Conservation (phyloP, 2,113 vertebrate genomes). For the Lutjanus erythropterus region DNA sequence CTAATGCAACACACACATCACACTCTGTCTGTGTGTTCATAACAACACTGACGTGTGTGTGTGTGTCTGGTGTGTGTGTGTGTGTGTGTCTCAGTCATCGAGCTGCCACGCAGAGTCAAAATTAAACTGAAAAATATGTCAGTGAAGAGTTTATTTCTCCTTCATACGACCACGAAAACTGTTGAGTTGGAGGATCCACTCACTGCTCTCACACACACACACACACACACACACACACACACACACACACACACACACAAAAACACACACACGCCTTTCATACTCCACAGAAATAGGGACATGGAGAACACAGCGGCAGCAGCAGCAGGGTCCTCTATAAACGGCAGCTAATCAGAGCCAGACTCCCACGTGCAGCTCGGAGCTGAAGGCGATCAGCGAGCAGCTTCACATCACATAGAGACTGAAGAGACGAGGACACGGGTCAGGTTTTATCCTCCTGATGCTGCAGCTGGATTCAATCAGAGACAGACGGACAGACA, state of each 20-base stretch:
- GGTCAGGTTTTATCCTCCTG: conserved; percentile 11
- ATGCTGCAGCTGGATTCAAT: neutral
- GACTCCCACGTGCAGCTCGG: conserved; percentile 48
- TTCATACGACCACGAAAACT: neutral
- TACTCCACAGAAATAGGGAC: conserved; percentile 17
- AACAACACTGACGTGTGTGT: neutral
- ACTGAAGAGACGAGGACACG: conserved; percentile 9
- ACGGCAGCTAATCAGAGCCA: conserved; percentile 44
- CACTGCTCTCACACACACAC: neutral
- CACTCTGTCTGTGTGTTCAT: neutral
- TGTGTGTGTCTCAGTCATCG: neutral
- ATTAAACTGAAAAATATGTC: neutral
- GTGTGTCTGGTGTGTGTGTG: too few species aligned
- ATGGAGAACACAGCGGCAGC: conserved; percentile 10
- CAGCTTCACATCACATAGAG: conserved; percentile 1
- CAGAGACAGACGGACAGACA: neutral
- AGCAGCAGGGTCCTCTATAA: conserved; percentile 40
- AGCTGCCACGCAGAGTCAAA: too few species aligned
- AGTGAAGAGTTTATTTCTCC: neutral
- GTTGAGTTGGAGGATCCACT: neutral
- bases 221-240: neutral
- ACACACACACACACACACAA: conserved; percentile 1
- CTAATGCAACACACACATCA: neutral
- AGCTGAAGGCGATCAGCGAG: conserved; percentile 37
- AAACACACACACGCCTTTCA: neutral